phyloP scores from a whole-genome alignment of 2,888 invertebrate species.

The Meliscaeva auricollis region DNA sequence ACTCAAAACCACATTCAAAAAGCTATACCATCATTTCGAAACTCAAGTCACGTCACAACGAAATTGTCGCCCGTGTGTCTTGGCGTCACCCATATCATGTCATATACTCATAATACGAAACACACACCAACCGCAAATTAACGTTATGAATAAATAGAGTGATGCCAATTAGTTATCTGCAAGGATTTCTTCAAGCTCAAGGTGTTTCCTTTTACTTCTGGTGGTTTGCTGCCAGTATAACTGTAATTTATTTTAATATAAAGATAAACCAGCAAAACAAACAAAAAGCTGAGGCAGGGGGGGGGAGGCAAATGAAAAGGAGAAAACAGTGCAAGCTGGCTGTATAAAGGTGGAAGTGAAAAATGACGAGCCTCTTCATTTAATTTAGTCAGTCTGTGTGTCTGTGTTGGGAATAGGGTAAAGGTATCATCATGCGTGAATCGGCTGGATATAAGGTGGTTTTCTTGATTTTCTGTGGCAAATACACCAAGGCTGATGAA shows the following conservation, averaged over 20 bases:
- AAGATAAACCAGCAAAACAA: constrained; percentile 38
- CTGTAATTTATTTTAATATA: constrained; percentile 55
- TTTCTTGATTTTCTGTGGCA: constrained; percentile 16
- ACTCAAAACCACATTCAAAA: constrained; percentile 22
- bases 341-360: constrained; percentile 78
- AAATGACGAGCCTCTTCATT: constrained; percentile 82
- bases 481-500: constrained; percentile 38
- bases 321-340: constrained; percentile 2
- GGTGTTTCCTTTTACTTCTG: constrained; percentile 33
- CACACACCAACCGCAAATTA: constrained; percentile 66
- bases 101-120: constrained; percentile 9
- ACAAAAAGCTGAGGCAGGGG: no score
- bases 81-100: background rate
- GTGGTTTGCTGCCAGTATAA: constrained; percentile 39
- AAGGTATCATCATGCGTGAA: background rate
- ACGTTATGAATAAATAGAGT: constrained; percentile 71
- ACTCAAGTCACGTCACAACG: constrained; percentile 3
- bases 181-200: constrained; percentile 49
- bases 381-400: constrained; percentile 77
- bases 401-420: constrained; percentile 7
- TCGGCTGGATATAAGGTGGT: constrained; percentile 10
- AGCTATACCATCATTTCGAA: background rate
- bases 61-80: no score
- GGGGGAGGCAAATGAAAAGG: background rate
- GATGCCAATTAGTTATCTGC: constrained; percentile 65